Evolutionary conservation across 2,797 vertebrate species (phyloP).

Genomic region (Decapterus maruadsi): DNA sequence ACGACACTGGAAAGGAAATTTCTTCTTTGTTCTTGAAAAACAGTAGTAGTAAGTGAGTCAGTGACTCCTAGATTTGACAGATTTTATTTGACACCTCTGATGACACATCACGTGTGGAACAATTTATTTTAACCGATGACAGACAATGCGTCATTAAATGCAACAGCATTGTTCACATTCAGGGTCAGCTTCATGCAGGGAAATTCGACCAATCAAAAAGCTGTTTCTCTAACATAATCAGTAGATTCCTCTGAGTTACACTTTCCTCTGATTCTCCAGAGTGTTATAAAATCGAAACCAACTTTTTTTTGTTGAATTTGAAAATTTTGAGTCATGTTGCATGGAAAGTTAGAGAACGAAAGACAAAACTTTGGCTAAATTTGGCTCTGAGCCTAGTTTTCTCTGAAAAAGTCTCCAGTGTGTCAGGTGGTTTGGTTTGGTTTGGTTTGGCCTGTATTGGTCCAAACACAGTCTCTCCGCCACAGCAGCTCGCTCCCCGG

Average conservation of each 20-base stretch:
- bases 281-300: neutral
- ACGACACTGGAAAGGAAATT: slow-evolving; percentile 52
- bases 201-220: neutral
- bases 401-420: slow-evolving; percentile 27
- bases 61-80: slow-evolving; percentile 48
- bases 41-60: slow-evolving; percentile 70
- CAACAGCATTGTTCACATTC: slow-evolving; percentile 4
- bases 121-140: slow-evolving; percentile 44
- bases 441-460: slow-evolving; percentile 46
- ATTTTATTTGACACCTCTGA: slow-evolving; percentile 24
- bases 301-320: slow-evolving; percentile 3
- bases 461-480: slow-evolving; percentile 36
- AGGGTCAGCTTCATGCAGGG: slow-evolving; percentile 16
- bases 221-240: neutral
- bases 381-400: slow-evolving; percentile 7
- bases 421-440: slow-evolving; percentile 59
- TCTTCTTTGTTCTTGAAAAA: slow-evolving; percentile 43
- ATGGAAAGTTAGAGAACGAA: neutral
- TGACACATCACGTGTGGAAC: slow-evolving; percentile 36
- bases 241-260: neutral
- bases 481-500: slow-evolving; percentile 38
- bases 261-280: neutral
- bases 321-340: slow-evolving; percentile 9
- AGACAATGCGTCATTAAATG: slow-evolving; percentile 11
- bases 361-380: slow-evolving; percentile 10